A percentile compares a stretch with the other conserved stretches of the same genome.
Conservation (phyloP, 2,113 vertebrate genomes). For the cat (Felis catus) region DNA sequence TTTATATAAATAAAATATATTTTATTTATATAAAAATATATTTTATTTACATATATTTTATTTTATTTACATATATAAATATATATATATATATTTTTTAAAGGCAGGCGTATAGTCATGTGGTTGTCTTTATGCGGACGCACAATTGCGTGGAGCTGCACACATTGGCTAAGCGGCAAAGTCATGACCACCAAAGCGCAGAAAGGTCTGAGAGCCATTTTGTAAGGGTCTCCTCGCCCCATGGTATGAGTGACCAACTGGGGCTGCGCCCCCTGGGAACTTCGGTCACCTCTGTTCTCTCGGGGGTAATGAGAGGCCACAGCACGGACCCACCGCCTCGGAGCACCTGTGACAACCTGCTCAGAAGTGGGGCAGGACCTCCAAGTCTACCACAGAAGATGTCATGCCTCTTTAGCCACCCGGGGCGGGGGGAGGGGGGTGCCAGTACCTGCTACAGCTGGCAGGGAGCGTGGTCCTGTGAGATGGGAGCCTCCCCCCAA, state of each 20-base stretch:
- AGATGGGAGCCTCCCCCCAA: too few relatives aligned
- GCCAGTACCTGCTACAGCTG: too few relatives aligned
- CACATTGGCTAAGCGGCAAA: background rate
- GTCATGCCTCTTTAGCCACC: background rate
- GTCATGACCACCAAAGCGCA: rapidly evolving
- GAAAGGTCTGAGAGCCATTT: rapidly evolving
- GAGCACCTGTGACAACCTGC: background rate
- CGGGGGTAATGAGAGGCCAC: background rate
- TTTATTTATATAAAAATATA: too few relatives aligned
- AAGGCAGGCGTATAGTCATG: background rate
- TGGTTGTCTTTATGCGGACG: background rate
- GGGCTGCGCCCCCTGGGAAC: background rate
- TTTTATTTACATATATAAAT: too few relatives aligned
- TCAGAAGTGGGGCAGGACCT: background rate
- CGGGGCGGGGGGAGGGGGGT: background rate
- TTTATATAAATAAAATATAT: too few relatives aligned
- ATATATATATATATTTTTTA: too few relatives aligned
- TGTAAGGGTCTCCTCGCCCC: too few relatives aligned
- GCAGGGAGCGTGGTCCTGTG: too few relatives aligned
- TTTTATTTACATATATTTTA: too few relatives aligned
- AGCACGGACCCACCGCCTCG: rapidly evolving
- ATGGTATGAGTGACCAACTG: background rate
- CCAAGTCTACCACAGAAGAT: background rate
- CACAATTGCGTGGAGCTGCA: rapidly evolving
- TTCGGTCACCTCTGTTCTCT: background rate